Conservation (phyloP, 2,797 vertebrate genomes). For the Hippopotamyrus pictus region DNA sequence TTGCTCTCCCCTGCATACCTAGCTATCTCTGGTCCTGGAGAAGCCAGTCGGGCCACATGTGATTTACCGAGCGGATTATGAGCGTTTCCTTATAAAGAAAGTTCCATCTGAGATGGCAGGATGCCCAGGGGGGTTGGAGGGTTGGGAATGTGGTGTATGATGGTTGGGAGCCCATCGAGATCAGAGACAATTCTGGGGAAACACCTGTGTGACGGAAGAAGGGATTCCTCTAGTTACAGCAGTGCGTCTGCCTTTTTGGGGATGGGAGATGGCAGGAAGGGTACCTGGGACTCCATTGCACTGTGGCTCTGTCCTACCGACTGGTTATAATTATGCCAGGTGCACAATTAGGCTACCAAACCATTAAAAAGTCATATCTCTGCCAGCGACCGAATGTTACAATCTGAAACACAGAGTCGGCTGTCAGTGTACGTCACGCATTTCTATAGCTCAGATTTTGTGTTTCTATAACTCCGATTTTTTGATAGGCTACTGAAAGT, state of each 20-base stretch:
- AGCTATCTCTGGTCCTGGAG: slow-evolving; percentile 41
- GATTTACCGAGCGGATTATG: slow-evolving; percentile 62
- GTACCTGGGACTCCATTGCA: background rate
- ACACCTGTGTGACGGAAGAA: slow-evolving; percentile 31
- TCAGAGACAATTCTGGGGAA: slow-evolving; percentile 36
- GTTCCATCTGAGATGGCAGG: slow-evolving; percentile 54
- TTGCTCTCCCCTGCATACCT: slow-evolving; percentile 34
- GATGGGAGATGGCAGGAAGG: slow-evolving; percentile 26
- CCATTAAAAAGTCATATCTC: background rate
- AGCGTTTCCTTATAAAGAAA: slow-evolving; percentile 73
- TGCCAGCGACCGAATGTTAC: background rate
- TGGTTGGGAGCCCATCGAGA: slow-evolving; percentile 31
- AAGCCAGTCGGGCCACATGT: slow-evolving; percentile 31
- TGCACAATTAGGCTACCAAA: background rate
- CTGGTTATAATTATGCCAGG: background rate
- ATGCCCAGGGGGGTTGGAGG: slow-evolving; percentile 15
- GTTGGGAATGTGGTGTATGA: slow-evolving; percentile 45
- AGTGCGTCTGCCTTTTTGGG: slow-evolving; percentile 58
- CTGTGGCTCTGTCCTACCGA: background rate
- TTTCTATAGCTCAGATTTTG: background rate
- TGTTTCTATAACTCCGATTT: background rate
- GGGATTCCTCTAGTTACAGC: slow-evolving; percentile 50
- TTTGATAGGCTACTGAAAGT: background rate
- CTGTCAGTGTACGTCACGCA: background rate
- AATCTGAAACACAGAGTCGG: background rate